These are phyloP conservation scores for Drosophila ficusphila DNA, from an alignment of 1,140 invertebrate genomes.

Conservation along the genomic window DNA sequence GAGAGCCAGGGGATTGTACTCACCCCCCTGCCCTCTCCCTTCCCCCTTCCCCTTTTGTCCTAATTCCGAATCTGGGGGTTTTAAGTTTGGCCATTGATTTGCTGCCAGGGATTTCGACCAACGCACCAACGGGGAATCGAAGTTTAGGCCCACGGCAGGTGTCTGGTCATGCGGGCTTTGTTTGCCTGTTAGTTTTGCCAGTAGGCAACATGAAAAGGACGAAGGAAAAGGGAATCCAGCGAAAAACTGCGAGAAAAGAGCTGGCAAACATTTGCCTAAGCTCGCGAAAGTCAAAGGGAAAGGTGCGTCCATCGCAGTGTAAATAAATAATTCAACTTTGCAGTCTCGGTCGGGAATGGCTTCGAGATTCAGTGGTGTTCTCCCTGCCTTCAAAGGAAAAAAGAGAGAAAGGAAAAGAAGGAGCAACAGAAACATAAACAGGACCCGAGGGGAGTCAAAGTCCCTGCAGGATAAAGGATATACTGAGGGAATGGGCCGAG, in stretches of 20 bases:
- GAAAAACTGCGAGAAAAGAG: neutral
- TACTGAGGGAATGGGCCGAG: neutral
- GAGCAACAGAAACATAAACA: conserved; percentile 13
- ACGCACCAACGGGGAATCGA: conserved; percentile 27
- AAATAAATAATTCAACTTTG: conserved; percentile 37
- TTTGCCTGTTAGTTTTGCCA: too few species aligned
- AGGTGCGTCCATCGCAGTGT: neutral
- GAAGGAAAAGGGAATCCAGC: too few species aligned
- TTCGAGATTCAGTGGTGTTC: too few species aligned
- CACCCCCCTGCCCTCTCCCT: too few species aligned
- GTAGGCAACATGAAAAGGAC: too few species aligned
- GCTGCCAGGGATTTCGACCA: conserved; percentile 39
- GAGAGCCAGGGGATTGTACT: neutral
- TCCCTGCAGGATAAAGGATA: too few species aligned
- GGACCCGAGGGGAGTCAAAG: conserved; percentile 16
- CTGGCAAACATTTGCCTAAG: neutral
- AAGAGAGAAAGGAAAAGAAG: neutral
- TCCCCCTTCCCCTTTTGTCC: too few species aligned
- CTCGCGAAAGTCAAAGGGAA: neutral
- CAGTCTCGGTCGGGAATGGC: neutral
- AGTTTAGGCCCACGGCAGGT: neutral
- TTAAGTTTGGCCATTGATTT: conserved; percentile 26
- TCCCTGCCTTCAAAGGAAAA: too few species aligned
- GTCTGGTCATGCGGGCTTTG: conserved; percentile 5
- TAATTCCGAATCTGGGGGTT: conserved; percentile 19